Evolutionary conservation across 2,888 invertebrate species (phyloP).

Genomic region (Melinopterus prodromus): DNA sequence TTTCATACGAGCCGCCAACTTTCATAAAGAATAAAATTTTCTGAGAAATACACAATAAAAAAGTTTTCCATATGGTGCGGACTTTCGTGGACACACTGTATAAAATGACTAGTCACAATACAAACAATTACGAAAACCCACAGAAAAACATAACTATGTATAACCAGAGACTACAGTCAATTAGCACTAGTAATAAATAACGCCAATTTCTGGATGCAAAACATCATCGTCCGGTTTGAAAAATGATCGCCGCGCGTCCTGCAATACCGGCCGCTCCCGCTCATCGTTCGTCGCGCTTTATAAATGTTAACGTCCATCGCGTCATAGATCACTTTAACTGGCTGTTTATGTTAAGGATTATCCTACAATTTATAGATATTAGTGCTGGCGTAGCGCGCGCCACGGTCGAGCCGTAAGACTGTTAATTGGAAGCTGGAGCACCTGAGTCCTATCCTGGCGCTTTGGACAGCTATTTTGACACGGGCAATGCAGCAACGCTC

Average conservation of each 20-base stretch:
- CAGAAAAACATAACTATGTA: background rate
- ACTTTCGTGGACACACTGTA: too few relatives aligned
- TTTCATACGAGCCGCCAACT: too few relatives aligned
- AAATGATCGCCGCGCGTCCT: background rate
- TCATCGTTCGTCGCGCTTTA: conserved; percentile 35
- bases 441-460: conserved; percentile 52
- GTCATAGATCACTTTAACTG: conserved; percentile 57
- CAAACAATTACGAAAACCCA: background rate
- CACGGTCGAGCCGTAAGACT: conserved; percentile 49
- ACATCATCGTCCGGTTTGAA: background rate
- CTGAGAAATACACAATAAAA: too few relatives aligned
- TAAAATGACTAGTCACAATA: too few relatives aligned
- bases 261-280: background rate
- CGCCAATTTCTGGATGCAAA: background rate
- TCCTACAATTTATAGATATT: conserved; percentile 60
- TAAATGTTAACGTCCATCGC: conserved; percentile 48
- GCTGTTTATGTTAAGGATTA: conserved; percentile 59
- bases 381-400: conserved; percentile 44
- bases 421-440: conserved; percentile 54
- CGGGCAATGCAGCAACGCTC: background rate
- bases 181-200: background rate
- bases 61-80: too few relatives aligned
- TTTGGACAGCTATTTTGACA: background rate
- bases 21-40: too few relatives aligned
- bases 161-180: background rate